A percentile compares a stretch with the other conserved stretches of the same genome.
Conservation (phyloP, 2,113 vertebrate genomes). For the Pagrus major region DNA sequence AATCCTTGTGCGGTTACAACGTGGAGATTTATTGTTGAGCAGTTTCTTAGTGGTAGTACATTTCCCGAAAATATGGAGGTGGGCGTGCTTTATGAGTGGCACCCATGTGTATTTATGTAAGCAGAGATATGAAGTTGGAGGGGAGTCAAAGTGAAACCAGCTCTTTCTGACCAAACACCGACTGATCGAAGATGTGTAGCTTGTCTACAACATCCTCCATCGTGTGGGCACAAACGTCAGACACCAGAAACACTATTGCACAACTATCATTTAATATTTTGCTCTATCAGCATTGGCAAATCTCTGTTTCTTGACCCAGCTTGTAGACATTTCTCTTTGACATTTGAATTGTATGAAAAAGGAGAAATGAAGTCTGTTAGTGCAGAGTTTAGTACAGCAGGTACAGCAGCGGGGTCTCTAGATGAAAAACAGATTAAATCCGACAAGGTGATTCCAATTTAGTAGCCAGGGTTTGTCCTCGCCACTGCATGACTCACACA, state of each 20-base stretch:
- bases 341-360: constrained; percentile 14
- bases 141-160: constrained; percentile 15
- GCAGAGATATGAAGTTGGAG: constrained; percentile 4
- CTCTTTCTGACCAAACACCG: constrained; percentile 10
- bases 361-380: not conserved
- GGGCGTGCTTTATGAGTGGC: constrained; percentile 18
- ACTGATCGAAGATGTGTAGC: constrained; percentile 22
- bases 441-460: constrained; percentile 56
- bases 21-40: not conserved
- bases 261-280: not conserved
- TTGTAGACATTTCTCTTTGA: not conserved
- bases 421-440: constrained; percentile 53
- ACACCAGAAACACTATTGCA: not conserved
- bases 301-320: constrained; percentile 12
- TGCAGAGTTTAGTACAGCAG: constrained; percentile 14
- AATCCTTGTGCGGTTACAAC: not conserved
- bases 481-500: constrained; percentile 53
- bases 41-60: not conserved
- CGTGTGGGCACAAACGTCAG: constrained; percentile 13
- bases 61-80: constrained; percentile 18
- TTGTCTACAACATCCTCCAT: not conserved
- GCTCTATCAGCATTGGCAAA: not conserved
- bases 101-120: constrained; percentile 32
- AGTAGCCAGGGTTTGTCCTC: constrained; percentile 36
- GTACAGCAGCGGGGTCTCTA: not conserved